A percentile compares a stretch with the other conserved stretches of the same genome.
These are phyloP conservation scores for Nudaria mundana DNA, from an alignment of 2,888 invertebrate genomes.

Conservation along the genomic window DNA sequence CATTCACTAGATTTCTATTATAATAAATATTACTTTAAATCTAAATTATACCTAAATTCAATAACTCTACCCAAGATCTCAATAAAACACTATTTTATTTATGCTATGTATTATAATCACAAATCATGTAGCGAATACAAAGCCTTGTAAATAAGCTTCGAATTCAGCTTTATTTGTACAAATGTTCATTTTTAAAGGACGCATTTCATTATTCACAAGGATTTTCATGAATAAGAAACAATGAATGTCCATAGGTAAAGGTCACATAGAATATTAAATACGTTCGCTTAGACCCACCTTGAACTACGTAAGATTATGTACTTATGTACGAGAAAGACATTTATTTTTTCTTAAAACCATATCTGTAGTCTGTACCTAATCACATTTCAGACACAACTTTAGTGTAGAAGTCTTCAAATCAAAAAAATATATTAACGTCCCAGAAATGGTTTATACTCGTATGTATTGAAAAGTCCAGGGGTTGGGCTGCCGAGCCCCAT, in stretches of 20 bases:
- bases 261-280: conserved; percentile 59
- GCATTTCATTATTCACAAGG: conserved; percentile 70
- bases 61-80: not conserved
- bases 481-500: not conserved
- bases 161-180: conserved; percentile 61
- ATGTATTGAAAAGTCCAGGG: not conserved
- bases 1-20: no score
- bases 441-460: not conserved
- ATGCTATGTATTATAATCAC: not conserved
- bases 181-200: conserved; percentile 62
- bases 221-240: conserved; percentile 65
- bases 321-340: not conserved
- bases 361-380: not conserved
- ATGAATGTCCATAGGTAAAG: conserved; percentile 63
- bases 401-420: not conserved
- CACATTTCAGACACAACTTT: conserved; percentile 11
- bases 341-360: conserved; percentile 15
- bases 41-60: not conserved
- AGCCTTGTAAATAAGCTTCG: conserved; percentile 32
- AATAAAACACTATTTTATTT: no score
- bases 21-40: no score
- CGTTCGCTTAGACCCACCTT: conserved; percentile 58
- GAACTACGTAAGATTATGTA: conserved; percentile 44
- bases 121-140: conserved; percentile 7
- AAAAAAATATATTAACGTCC: not conserved